These are phyloP conservation scores for Zaprionus bogoriensis DNA, from an alignment of 2,888 invertebrate genomes.

Conservation along the genomic window DNA sequence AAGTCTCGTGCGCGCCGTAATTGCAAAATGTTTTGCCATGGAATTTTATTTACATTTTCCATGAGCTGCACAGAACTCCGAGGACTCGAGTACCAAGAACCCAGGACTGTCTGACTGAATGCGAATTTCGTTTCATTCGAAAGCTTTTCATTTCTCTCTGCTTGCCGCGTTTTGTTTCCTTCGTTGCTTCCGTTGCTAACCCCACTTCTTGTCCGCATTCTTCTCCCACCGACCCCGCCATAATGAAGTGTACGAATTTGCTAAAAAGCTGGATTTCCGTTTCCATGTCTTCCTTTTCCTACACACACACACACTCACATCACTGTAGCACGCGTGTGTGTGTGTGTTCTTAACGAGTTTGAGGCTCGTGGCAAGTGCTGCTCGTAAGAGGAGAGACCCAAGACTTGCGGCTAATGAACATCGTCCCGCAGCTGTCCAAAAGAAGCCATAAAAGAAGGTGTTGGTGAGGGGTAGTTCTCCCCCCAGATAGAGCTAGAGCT, in stretches of 20 bases:
- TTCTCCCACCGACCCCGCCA: not conserved
- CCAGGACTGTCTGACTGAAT: slow-evolving; percentile 43
- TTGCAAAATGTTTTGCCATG: slow-evolving; percentile 70
- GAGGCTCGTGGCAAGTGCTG: slow-evolving; percentile 30
- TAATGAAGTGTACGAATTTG: slow-evolving; percentile 64
- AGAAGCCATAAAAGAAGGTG: too few relatives aligned
- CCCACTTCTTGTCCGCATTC: not conserved
- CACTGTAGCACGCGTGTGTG: slow-evolving; percentile 3
- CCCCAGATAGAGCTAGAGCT: too few relatives aligned
- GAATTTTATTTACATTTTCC: slow-evolving; percentile 75
- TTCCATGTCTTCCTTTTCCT: slow-evolving; percentile 56
- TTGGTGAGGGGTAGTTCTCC: too few relatives aligned
- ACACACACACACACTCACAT: slow-evolving; percentile 13
- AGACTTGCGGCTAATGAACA: too few relatives aligned
- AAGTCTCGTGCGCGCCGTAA: slow-evolving; percentile 55
- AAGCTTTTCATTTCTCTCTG: slow-evolving; percentile 61
- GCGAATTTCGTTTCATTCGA: slow-evolving; percentile 71
- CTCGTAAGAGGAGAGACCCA: too few relatives aligned
- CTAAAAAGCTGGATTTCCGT: slow-evolving; percentile 64
- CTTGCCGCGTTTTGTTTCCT: slow-evolving; percentile 49
- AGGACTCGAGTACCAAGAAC: too few relatives aligned
- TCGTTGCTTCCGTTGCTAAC: not conserved
- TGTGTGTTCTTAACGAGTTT: slow-evolving; percentile 57
- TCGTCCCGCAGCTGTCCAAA: too few relatives aligned
- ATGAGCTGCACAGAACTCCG: slow-evolving; percentile 61